Base-by-base conservation (phyloP, 1,140 invertebrate genomes). In the Zaprionus gabonicus region DNA sequence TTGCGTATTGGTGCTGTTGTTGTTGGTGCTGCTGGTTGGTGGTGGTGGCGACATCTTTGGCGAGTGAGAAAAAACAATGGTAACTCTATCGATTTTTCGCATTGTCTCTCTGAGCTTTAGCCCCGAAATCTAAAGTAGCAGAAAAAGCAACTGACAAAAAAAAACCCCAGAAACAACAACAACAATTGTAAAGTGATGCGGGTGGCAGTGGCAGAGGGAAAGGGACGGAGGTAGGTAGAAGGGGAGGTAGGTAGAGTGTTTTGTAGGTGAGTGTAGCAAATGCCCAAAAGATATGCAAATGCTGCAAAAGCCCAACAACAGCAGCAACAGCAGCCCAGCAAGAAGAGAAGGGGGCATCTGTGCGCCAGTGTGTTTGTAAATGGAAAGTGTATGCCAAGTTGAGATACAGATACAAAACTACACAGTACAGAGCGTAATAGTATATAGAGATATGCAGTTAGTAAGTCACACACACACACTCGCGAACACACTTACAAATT, bases 61-160 rank as follows among this genome's bases (percentile, higher is more conserved):
- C 53, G 28, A 58, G 55, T 34, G 34, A 55, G 66, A 71, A 87
- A 81, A 86, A 83, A 88, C 78, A 87, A 88, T 81, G 85, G 71
- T 59, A 81, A 88, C 85, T 83, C 68, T 88, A 88, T 88, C 84
- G 84, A 88, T 88, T 88, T 87, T 88, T 88, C 84, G 85, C 85
- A 84, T 79, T 88, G 85, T 90, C 85, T 88, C 81, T 90, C 78
- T 88, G 71, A 75, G 84, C 78, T 70, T 87, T 83, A 76, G 71
- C 78, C 81, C 65, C 88, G 81, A 82, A 84, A 84, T 88, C 71
- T 84, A 87, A 87, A 87, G 81, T 88, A 84, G 81, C 85, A 79
- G 68, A 62, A 78, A 78, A 69, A 71, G 71, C 55, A 82, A 72
- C 74, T 67, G 67, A n/a, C 38, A 28, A 25, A 31, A 77, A 20